phyloP scores from a whole-genome alignment of 2,888 invertebrate species.

The Caenorhabditis auriculariae region DNA sequence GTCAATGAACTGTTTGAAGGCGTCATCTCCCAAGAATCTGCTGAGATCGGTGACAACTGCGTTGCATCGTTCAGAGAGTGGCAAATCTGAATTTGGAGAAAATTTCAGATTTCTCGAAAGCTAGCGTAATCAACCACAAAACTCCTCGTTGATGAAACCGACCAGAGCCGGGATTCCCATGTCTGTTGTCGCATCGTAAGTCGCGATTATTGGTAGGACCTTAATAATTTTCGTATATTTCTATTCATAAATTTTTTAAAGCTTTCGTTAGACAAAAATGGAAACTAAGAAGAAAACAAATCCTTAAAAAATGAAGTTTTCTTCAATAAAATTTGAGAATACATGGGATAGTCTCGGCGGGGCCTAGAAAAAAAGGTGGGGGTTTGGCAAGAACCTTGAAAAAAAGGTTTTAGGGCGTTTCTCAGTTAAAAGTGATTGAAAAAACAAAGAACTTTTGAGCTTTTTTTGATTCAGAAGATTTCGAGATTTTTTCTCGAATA shows the following conservation, averaged over 20 bases:
- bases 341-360: background rate
- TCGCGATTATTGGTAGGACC: slow-evolving; percentile 24
- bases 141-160: slow-evolving; percentile 61
- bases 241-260: no score
- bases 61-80: slow-evolving; percentile 61
- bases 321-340: no score
- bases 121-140: background rate
- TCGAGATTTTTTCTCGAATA: background rate
- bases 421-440: no score
- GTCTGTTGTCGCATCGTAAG: slow-evolving; percentile 29
- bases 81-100: slow-evolving; percentile 8
- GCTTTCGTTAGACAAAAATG: no score
- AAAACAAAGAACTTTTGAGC: background rate
- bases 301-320: no score
- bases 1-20: slow-evolving; percentile 30
- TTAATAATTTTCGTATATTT: no score
- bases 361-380: no score
- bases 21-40: slow-evolving; percentile 40
- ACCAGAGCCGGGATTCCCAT: slow-evolving; percentile 65
- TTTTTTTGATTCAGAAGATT: background rate
- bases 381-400: no score
- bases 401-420: no score
- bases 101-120: background rate
- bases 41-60: slow-evolving; percentile 62
- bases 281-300: no score